A percentile compares a stretch with the other conserved stretches of the same genome.
These are phyloP conservation scores for Burhinus bistriatus DNA, from an alignment of 2,113 vertebrate species.

Conservation along the genomic window DNA sequence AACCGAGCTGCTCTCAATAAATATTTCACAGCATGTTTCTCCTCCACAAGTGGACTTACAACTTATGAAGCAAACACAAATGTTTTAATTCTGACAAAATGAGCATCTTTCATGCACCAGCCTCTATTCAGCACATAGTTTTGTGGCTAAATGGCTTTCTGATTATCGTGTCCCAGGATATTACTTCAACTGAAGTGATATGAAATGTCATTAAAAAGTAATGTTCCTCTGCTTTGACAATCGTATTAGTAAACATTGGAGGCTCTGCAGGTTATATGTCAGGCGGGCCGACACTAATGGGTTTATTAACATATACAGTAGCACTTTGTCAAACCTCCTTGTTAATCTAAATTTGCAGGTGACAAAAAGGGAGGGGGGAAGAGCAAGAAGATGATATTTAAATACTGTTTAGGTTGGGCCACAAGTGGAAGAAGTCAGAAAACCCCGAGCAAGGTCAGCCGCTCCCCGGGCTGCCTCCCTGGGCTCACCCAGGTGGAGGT, in stretches of 20 bases:
- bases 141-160: constrained; percentile 64
- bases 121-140: constrained; percentile 13
- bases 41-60: constrained; percentile 46
- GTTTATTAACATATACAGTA: constrained; percentile 66
- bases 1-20: constrained; percentile 46
- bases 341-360: constrained; percentile 59
- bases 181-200: constrained; percentile 69
- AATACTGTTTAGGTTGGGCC: background rate
- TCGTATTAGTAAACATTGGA: constrained; percentile 71
- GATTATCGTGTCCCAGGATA: constrained; percentile 69
- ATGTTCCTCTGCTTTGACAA: constrained; percentile 69
- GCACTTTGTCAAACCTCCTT: constrained; percentile 52
- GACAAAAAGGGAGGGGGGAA: background rate
- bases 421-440: background rate
- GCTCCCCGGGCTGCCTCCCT: background rate
- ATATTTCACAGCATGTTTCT: constrained; percentile 48
- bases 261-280: constrained; percentile 49
- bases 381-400: background rate
- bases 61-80: constrained; percentile 44
- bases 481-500: fast-evolving
- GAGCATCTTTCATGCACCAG: constrained; percentile 27
- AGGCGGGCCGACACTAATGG: constrained; percentile 63
- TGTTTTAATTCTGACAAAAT: constrained; percentile 61
- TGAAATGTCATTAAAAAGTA: constrained; percentile 70
- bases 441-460: fast-evolving